Evolutionary conservation across 2,797 vertebrate species (phyloP).

Genomic region (Neostethus bicornis): DNA sequence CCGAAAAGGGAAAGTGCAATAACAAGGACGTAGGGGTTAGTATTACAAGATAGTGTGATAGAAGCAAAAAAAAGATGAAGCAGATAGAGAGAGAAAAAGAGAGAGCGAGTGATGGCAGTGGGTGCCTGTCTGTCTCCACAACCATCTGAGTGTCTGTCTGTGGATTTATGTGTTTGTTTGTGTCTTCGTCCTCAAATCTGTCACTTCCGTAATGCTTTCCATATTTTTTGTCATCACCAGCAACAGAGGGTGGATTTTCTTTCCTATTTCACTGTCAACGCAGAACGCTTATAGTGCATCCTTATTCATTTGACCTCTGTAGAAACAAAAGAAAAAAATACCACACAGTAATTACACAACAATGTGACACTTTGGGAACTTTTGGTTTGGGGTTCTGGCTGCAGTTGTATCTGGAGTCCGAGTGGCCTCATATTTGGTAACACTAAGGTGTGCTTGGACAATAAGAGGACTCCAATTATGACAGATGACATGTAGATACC

Average conservation of each 20-base stretch:
- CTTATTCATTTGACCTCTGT: slow-evolving; percentile 52
- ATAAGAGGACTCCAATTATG: slow-evolving; percentile 48
- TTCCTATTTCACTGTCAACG: slow-evolving; percentile 45
- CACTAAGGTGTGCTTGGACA: slow-evolving; percentile 60
- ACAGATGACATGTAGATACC: slow-evolving; percentile 24
- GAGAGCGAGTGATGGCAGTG: slow-evolving; percentile 63
- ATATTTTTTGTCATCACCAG: slow-evolving; percentile 71
- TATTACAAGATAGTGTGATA: slow-evolving; percentile 44
- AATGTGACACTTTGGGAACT: slow-evolving; percentile 54
- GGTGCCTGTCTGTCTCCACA: slow-evolving; percentile 74
- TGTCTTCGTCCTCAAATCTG: slow-evolving; percentile 70
- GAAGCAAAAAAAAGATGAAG: slow-evolving; percentile 32
- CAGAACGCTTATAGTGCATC: slow-evolving; percentile 35
- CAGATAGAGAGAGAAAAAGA: slow-evolving; percentile 64
- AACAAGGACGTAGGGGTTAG: slow-evolving; percentile 52
- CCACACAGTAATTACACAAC: slow-evolving; percentile 66
- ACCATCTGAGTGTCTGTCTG: slow-evolving; percentile 69
- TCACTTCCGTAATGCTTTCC: slow-evolving; percentile 81
- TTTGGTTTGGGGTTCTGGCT: slow-evolving; percentile 54
- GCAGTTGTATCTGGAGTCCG: slow-evolving; percentile 47
- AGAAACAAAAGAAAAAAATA: slow-evolving; percentile 49
- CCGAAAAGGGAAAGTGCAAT: slow-evolving; percentile 30
- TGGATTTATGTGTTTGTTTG: slow-evolving; percentile 85
- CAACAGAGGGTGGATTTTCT: slow-evolving; percentile 40
- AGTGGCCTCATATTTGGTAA: slow-evolving; percentile 25